Evolutionary conservation across 1,140 invertebrate species (phyloP), one percentile per base, ranked within the genome.

Genomic region (Helicoverpa armigera): DNA sequence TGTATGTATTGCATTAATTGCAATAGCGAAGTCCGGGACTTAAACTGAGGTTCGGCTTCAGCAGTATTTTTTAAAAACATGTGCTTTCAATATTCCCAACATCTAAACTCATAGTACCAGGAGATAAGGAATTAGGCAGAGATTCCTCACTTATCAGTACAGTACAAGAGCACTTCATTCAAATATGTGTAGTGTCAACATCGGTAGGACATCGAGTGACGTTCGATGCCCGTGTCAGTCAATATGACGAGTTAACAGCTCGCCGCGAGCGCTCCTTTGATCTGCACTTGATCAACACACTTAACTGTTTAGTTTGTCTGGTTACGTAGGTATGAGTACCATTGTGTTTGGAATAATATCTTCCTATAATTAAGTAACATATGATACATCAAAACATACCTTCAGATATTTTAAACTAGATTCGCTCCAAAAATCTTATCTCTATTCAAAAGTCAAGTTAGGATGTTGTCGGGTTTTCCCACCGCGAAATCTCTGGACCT

Each of bases 271-370:
- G 73, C 56, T 35, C 53, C 58, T 75, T 75, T 75, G 56, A 75
- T 75, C 73, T 75, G 73, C 58, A 58, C 73, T 75, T 60, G 14
- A 75, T 75, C 73, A 75, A 75, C 54, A 14, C 56, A 75, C 73
- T 75, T 50, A 43, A 61, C 67, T 54, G 35, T 54, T 72, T 73
- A 54, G 43, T 50, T 43, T 67, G 51, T 70, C 53, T 54, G 23
- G 3, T 70, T 54, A 54, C 12, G 5, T 13, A 65, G 14, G 5
- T 4, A 9, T 43, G 7, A 10, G 35, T 48, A 23, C 54, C 18
- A 58, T 67, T 50, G 63, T 67, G 18, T 3, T 67, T 48, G 43
- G 31, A 12, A 12, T 53, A 16, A 70, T 14, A 70, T 54, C 50
- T 23, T 1, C 23, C 23, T 18, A 29, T 60, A 5, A 5, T 54